A percentile compares a stretch with the other conserved stretches of the same genome.
Conservation (phyloP, 2,113 vertebrate species). For the Calidris pugnax region DNA sequence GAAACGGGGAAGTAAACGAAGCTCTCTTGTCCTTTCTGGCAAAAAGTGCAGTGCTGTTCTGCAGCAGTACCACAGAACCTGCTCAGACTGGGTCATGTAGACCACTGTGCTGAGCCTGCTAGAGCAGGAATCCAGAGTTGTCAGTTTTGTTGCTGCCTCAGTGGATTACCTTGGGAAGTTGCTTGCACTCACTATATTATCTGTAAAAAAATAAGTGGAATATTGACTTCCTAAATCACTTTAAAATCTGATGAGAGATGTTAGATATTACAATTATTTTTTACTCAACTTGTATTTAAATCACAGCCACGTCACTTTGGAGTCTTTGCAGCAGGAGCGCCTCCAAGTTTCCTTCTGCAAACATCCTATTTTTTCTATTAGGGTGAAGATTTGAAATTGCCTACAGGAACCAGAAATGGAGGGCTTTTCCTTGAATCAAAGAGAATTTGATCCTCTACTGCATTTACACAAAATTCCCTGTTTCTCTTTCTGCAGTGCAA, state of each 20-base stretch:
- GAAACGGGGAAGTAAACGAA: neutral
- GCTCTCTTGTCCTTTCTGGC: neutral
- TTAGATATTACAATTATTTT: neutral
- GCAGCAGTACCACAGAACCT: neutral
- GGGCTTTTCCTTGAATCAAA: neutral
- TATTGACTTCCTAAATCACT: neutral
- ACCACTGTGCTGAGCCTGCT: neutral
- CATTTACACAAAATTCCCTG: neutral
- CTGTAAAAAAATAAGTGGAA: neutral
- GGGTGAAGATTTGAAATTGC: neutral
- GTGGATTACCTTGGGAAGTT: neutral
- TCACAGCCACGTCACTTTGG: neutral
- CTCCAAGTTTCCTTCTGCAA: neutral
- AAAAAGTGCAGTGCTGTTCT: neutral
- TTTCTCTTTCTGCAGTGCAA: constrained; percentile 81
- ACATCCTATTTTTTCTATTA: neutral
- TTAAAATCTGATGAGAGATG: neutral
- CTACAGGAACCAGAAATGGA: neutral
- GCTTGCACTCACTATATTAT: neutral
- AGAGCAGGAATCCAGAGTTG: neutral
- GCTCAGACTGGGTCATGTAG: too few relatives aligned
- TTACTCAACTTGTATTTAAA: neutral
- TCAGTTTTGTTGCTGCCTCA: neutral
- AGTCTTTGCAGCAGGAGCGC: neutral
- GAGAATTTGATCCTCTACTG: neutral